These are phyloP conservation scores for Rhingia campestris DNA, from an alignment of 2,888 invertebrate genomes.

Conservation along the genomic window DNA sequence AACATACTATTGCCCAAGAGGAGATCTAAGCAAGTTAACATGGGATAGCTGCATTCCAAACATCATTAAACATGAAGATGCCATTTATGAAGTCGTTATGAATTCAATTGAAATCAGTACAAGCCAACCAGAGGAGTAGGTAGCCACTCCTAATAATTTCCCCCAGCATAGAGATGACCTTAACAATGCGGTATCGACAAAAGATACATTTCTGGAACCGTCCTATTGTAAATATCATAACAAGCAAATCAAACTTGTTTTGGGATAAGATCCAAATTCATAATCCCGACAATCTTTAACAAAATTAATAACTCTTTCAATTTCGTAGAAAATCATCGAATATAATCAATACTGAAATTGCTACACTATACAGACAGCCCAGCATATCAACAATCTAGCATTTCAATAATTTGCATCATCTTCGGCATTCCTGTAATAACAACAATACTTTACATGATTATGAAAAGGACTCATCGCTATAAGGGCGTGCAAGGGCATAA, in stretches of 20 bases:
- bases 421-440: neutral
- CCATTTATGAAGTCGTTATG: neutral
- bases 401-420: neutral
- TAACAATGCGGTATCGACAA: neutral
- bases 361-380: no score
- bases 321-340: neutral
- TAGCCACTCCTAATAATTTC: neutral
- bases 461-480: no score
- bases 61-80: neutral
- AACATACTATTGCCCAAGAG: neutral
- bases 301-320: neutral
- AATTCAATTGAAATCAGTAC: neutral
- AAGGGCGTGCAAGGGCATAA: no score
- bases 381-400: neutral
- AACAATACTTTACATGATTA: slow-evolving; percentile 1
- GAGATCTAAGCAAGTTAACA: neutral
- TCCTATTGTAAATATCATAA: neutral
- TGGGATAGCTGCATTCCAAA: slow-evolving; percentile 4
- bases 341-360: neutral
- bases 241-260: neutral
- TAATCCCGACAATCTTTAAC: slow-evolving; percentile 11
- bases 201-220: neutral
- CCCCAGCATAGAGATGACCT: neutral
- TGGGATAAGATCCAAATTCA: slow-evolving; percentile 9
- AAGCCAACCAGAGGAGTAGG: neutral